Conservation (phyloP, 1,140 invertebrate species). For the Bombus sylvicola region DNA sequence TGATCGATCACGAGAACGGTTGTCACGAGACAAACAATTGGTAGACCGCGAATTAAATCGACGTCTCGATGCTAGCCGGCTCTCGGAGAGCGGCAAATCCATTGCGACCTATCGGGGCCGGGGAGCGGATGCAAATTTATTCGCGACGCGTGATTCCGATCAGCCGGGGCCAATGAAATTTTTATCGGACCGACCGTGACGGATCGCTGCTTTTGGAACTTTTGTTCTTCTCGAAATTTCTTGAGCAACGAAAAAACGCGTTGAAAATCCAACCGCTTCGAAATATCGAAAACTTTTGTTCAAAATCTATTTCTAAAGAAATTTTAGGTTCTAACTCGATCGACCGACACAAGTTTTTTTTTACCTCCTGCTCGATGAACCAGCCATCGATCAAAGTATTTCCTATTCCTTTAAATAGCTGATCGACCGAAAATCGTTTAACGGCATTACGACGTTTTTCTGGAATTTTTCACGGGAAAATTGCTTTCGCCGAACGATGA, state of each 20-base stretch:
- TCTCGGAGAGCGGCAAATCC: neutral
- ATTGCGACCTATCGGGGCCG: constrained; percentile 1
- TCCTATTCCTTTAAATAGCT: neutral
- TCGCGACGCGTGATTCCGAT: constrained; percentile 39
- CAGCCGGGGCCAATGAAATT: constrained; percentile 33
- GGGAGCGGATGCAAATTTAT: constrained; percentile 20
- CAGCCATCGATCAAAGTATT: neutral
- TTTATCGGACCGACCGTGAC: neutral
- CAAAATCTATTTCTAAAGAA: neutral
- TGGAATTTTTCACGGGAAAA: constrained; percentile 26
- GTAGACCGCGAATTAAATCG: constrained; percentile 22
- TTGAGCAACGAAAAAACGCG: neutral
- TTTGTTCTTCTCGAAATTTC: neutral
- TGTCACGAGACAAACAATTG: constrained; percentile 50
- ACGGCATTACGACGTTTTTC: neutral
- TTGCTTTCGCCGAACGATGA: constrained; percentile 5
- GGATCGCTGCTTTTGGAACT: neutral
- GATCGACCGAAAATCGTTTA: constrained; percentile 12
- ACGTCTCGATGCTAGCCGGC: neutral
- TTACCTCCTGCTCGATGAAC: neutral
- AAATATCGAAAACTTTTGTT: too few species aligned
- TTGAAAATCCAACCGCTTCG: neutral
- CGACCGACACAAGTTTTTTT: neutral
- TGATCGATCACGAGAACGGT: constrained; percentile 38
- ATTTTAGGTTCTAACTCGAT: neutral